Evolutionary conservation across 1,140 invertebrate species (phyloP).

Genomic region (Bombus sylvicola): DNA sequence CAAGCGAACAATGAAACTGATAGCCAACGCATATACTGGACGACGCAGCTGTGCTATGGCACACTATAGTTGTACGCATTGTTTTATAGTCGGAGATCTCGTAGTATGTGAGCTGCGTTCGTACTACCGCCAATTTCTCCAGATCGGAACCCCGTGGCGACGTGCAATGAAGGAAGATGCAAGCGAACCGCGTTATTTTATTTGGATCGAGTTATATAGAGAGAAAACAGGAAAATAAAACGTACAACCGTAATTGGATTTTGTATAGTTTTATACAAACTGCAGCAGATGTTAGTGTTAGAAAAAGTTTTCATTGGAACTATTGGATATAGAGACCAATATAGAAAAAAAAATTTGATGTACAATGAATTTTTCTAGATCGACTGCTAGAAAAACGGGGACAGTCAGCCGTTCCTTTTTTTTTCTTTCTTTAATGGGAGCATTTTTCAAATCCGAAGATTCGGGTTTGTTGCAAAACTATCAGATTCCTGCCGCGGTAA

Average conservation of each 20-base stretch:
- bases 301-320: not conserved
- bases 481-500: not conserved
- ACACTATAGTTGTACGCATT: no score
- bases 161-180: not conserved
- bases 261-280: not conserved
- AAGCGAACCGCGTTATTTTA: not conserved
- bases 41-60: not conserved
- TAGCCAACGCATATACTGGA: not conserved
- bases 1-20: not conserved
- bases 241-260: not conserved
- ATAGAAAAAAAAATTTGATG: no score
- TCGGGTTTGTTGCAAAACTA: not conserved
- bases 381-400: no score
- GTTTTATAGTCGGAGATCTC: constrained; percentile 7
- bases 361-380: no score
- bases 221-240: not conserved
- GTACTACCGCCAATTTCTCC: constrained; percentile 54
- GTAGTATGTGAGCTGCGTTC: constrained; percentile 27
- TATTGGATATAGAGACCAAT: not conserved
- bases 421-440: no score
- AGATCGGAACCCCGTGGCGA: constrained; percentile 9
- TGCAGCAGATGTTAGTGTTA: not conserved
- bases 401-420: no score
- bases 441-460: not conserved
- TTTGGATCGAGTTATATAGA: not conserved